Percentiles rank a stretch among this genome's conserved stretches.
These are phyloP conservation scores for Bombus balteatus DNA, from an alignment of 1,140 invertebrate genomes.

Conservation along the genomic window DNA sequence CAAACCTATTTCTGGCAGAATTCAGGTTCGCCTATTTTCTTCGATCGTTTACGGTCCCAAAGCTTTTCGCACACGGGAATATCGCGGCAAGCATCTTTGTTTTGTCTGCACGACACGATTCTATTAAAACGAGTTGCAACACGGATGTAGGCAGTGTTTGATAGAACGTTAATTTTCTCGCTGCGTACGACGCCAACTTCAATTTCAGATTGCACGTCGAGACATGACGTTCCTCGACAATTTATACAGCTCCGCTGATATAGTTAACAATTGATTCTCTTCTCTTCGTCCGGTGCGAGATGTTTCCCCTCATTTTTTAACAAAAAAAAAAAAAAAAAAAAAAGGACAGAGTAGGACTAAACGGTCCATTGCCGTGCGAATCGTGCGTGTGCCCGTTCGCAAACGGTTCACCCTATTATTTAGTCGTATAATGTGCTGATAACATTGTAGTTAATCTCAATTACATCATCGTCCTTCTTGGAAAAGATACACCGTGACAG, in stretches of 20 bases:
- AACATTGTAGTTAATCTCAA: constrained; percentile 8
- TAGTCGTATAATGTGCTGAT: background rate
- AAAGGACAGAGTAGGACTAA: no score
- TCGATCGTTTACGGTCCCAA: background rate
- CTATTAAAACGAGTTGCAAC: no score
- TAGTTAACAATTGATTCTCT: background rate
- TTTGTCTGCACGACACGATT: background rate
- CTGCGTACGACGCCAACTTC: background rate
- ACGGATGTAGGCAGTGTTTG: no score
- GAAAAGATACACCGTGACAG: constrained; percentile 16
- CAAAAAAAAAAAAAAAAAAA: background rate
- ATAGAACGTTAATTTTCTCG: no score
- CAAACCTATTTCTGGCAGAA: background rate
- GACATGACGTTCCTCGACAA: no score
- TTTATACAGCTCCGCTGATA: background rate
- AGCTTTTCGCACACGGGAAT: background rate
- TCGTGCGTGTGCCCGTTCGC: background rate
- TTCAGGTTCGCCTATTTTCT: no score
- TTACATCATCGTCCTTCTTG: constrained; percentile 29
- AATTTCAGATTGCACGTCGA: background rate
- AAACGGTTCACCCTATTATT: background rate
- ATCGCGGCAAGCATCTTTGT: background rate
- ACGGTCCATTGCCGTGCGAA: background rate
- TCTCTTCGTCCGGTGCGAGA: rapidly evolving
- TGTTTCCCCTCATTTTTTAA: no score